Conservation (phyloP, 2,113 vertebrate species). For the Sinocyclocheilus anshuiensis region DNA sequence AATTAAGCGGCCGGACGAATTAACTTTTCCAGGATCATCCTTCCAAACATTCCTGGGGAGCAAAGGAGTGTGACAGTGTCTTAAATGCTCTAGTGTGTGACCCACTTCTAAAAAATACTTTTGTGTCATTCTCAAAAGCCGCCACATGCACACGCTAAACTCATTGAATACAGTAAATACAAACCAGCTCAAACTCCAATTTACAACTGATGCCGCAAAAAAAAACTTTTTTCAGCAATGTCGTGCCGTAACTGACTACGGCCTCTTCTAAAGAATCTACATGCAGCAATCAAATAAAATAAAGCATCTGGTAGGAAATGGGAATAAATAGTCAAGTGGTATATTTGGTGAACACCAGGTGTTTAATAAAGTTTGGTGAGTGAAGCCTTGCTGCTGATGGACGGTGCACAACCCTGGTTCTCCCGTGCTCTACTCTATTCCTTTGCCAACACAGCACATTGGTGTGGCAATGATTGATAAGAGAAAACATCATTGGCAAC, state of each 20-base stretch:
- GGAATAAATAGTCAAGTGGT: slow-evolving; percentile 12
- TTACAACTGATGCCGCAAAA: neutral
- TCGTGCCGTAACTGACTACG: no score
- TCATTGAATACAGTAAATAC: neutral
- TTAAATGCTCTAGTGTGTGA: slow-evolving; percentile 40
- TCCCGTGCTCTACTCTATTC: slow-evolving; percentile 65
- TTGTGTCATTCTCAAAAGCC: slow-evolving; percentile 16
- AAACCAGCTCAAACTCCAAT: slow-evolving; percentile 1
- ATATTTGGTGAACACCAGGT: slow-evolving; percentile 67
- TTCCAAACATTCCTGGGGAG: slow-evolving; percentile 51
- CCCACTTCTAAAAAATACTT: slow-evolving; percentile 38
- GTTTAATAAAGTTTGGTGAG: slow-evolving; percentile 67
- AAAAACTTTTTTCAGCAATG: no score
- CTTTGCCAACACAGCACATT: slow-evolving; percentile 68
- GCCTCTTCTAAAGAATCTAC: neutral
- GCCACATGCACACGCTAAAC: neutral
- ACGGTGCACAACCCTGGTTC: slow-evolving; percentile 61
- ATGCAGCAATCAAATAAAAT: neutral
- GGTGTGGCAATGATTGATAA: slow-evolving; percentile 62
- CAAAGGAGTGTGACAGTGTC: slow-evolving; percentile 48
- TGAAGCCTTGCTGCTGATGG: slow-evolving; percentile 62
- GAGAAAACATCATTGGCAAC: slow-evolving; percentile 56
- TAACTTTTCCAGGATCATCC: slow-evolving; percentile 53
- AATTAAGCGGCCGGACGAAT: slow-evolving; percentile 47
- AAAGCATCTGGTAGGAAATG: neutral